Percentiles rank a stretch among this genome's conserved stretches.
Conservation (phyloP, 2,113 vertebrate species). For the Sinosuthora webbiana region DNA sequence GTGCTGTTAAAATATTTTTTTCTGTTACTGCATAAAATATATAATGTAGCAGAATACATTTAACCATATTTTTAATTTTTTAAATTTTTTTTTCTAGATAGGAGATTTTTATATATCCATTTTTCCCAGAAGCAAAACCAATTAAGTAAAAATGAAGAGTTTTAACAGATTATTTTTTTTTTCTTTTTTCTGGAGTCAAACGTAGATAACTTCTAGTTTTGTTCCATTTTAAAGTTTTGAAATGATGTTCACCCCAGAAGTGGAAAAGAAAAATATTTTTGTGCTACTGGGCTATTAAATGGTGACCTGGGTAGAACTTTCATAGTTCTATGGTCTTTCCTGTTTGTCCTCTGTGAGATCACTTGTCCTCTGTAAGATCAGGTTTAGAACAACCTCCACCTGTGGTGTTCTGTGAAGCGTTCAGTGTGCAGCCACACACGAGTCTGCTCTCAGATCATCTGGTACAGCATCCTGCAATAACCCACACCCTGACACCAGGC, state of each 20-base stretch:
- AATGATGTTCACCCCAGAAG: neutral
- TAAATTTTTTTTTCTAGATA: neutral
- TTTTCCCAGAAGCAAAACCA: neutral
- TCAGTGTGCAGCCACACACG: neutral
- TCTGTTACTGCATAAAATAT: neutral
- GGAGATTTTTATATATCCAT: neutral
- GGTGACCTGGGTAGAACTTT: neutral
- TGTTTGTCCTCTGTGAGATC: neutral
- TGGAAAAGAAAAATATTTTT: neutral
- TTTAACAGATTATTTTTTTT: neutral
- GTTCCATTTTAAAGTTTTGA: neutral
- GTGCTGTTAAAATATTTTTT: constrained; percentile 8
- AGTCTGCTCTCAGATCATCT: neutral
- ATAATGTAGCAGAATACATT: neutral
- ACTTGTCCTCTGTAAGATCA: neutral
- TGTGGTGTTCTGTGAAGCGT: neutral
- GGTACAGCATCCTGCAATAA: neutral
- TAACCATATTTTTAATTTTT: neutral
- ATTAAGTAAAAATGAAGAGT: neutral
- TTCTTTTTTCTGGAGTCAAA: neutral
- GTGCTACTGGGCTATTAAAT: neutral
- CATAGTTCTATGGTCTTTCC: neutral
- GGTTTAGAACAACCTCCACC: neutral
- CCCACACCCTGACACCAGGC: neutral
- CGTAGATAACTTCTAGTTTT: neutral